A percentile compares a stretch with the other conserved stretches of the same genome.
phyloP scores from a whole-genome alignment of 2,797 vertebrate genomes.

The Octomys mimax region DNA sequence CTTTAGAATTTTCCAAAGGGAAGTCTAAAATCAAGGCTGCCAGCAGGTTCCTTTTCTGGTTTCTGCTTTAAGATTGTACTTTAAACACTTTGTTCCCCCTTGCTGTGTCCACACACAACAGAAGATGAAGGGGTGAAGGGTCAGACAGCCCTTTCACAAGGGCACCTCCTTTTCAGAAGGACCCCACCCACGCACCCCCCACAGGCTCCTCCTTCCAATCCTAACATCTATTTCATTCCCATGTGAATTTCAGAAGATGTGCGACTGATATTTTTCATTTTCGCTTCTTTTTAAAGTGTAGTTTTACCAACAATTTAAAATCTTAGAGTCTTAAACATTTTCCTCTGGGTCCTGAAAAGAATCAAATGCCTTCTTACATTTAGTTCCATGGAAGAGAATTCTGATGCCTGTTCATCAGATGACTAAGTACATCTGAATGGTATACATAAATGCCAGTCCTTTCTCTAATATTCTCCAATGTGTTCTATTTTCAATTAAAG shows the following conservation, averaged over 20 bases:
- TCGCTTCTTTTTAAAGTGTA: background rate
- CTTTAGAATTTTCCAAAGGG: background rate
- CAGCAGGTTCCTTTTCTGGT: background rate
- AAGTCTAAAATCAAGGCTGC: background rate
- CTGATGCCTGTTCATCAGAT: background rate
- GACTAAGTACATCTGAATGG: background rate
- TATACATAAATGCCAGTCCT: background rate
- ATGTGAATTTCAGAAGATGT: no score
- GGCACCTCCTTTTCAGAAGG: no score
- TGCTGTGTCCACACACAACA: background rate
- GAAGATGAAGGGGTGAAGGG: background rate
- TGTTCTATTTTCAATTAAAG: background rate
- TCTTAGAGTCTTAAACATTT: background rate
- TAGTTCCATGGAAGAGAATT: background rate
- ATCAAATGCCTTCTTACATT: background rate
- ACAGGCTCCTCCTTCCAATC: background rate
- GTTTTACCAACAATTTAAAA: background rate
- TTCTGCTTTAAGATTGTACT: background rate
- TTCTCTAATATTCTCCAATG: background rate
- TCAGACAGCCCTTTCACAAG: background rate
- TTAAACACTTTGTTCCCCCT: background rate
- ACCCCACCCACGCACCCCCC: background rate
- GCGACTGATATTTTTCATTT: background rate
- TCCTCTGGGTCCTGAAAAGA: background rate
- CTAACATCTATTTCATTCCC: background rate